A percentile compares a stretch with the other conserved stretches of the same genome.
phyloP scores from a whole-genome alignment of 2,888 invertebrate species.

The Ditylenchus weischeri region DNA sequence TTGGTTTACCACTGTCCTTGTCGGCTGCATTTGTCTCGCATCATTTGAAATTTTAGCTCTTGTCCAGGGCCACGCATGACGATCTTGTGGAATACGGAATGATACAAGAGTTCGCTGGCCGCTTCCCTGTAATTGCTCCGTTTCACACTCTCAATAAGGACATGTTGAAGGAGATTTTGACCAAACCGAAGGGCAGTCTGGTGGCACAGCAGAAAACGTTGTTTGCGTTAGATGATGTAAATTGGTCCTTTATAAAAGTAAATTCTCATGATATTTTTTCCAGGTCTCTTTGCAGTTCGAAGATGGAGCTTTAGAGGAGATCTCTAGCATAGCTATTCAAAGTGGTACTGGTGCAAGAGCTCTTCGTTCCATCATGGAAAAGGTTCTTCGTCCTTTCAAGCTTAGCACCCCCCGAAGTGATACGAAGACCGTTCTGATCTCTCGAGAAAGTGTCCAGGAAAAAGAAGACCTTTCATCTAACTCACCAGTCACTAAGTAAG shows the following conservation, averaged over 20 bases:
- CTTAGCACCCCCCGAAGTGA: too few species aligned
- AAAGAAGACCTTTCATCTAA: too few species aligned
- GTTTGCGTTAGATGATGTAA: slow-evolving; percentile 79
- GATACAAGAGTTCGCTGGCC: slow-evolving; percentile 70
- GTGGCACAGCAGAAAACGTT: slow-evolving; percentile 90
- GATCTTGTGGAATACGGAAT: slow-evolving; percentile 72
- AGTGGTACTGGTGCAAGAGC: slow-evolving; percentile 93
- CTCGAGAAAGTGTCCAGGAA: too few species aligned
- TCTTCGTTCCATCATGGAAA: slow-evolving; percentile 75
- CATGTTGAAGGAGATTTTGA: slow-evolving; percentile 80
- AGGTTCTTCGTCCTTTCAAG: slow-evolving; percentile 65
- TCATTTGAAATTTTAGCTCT: background rate
- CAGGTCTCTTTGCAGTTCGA: slow-evolving; percentile 66
- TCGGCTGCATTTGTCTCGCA: slow-evolving; percentile 6
- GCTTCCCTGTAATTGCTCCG: slow-evolving; percentile 93
- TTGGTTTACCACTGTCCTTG: slow-evolving; percentile 26
- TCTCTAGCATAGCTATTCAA: slow-evolving; percentile 85
- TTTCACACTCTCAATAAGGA: slow-evolving; percentile 87
- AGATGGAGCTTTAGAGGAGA: slow-evolving; percentile 77
- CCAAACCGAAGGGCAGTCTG: slow-evolving; percentile 91
- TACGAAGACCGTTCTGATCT: too few species aligned
- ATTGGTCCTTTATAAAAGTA: slow-evolving; percentile 13
- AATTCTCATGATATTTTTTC: too few species aligned
- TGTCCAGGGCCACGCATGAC: background rate
- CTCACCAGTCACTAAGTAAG: too few species aligned